phyloP scores from a whole-genome alignment of 2,888 invertebrate species.

The Neoitamus cyanurus region DNA sequence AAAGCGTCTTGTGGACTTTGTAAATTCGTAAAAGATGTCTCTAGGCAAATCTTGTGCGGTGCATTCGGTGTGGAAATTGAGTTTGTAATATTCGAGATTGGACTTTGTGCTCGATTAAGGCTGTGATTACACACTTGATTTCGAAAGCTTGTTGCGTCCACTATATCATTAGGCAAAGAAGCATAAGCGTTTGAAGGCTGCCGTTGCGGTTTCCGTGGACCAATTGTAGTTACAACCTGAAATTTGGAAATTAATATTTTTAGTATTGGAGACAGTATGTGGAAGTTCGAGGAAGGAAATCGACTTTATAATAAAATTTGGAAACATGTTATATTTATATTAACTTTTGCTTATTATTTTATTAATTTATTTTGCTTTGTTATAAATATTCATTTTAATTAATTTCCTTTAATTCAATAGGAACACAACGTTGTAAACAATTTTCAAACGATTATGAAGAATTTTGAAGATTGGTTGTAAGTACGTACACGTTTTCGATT shows the following conservation, averaged over 20 bases:
- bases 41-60: conserved; percentile 73
- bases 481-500: too few relatives aligned
- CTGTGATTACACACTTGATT: conserved; percentile 49
- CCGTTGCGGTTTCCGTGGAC: conserved; percentile 82
- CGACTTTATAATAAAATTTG: not conserved
- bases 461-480: too few relatives aligned
- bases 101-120: conserved; percentile 67
- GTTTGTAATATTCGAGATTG: conserved; percentile 65
- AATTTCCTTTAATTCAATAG: too few relatives aligned
- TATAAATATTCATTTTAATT: too few relatives aligned
- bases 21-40: conserved; percentile 80
- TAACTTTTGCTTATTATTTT: too few relatives aligned
- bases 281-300: not conserved
- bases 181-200: conserved; percentile 66
- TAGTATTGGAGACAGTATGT: not conserved
- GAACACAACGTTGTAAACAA: too few relatives aligned
- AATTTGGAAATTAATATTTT: conserved; percentile 52
- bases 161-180: conserved; percentile 63
- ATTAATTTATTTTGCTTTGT: too few relatives aligned
- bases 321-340: too few relatives aligned
- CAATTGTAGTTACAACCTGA: conserved; percentile 81
- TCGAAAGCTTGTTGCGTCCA: conserved; percentile 56
- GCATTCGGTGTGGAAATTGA: conserved; percentile 67
- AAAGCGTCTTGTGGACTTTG: conserved; percentile 68
- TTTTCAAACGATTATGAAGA: too few relatives aligned